Evolutionary conservation across 2,113 vertebrate genomes (phyloP), one percentile per base, ranked within the genome.

Genomic region (Daboia siamensis): DNA sequence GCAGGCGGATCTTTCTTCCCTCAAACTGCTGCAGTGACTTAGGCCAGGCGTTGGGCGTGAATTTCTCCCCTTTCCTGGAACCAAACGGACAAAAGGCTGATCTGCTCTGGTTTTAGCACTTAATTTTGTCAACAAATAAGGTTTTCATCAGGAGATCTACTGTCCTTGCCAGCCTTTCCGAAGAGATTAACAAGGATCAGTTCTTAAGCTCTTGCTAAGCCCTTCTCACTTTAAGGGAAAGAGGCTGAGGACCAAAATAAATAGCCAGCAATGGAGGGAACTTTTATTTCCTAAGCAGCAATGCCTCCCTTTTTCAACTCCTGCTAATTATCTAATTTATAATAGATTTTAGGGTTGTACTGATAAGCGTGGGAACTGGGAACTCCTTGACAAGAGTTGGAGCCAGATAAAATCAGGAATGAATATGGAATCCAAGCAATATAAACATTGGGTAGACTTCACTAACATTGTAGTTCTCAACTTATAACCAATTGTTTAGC

Each of bases 21-120:
- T 51, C 23, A 17, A 48, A 15, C 13, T 4, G 11, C 1, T 4
- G 2, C 21, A 0, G 20, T 15, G 26, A 52, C 44, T 39, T 57
- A 52, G 24, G 13, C 39, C 15, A 26, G 61, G 10, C 29, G 8
- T 44, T 95, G 96, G 44, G 44, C 3, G 44, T 46, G 44, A 51
- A 97, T 97, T 97, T 93, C 95, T 96, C 94, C 95, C 96, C 95
- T 96, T 69, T 94, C 96, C 96, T 94, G 94, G 93, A 95, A 96
- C 95, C 85, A n/a, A 96, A 97, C 95, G 95, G 94, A 95, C 95
- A 95, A 95, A 97, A 93, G 95, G 95, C 33, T 95, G 94, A 92
- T 92, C 91, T 92, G 94, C 94, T 89, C 64, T 48, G 74, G 85
- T 94, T 51, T 95, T 88, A 80, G 33, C 74, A 80, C 74, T 80